Conservation (phyloP, 2,797 vertebrate species). For the Etheostoma perlongum region DNA sequence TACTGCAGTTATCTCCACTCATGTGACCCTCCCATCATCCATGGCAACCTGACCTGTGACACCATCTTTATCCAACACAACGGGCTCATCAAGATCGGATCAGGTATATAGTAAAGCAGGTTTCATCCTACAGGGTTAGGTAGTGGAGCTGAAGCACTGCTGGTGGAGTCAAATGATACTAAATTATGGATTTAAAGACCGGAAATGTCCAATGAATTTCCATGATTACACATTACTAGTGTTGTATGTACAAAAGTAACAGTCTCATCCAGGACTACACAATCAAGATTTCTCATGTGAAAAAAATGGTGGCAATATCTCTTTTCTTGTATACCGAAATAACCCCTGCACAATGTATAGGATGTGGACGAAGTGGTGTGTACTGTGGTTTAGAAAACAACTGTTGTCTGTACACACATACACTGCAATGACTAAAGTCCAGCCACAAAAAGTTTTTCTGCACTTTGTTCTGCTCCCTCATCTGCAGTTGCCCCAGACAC, state of each 20-base stretch:
- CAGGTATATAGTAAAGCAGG: slow-evolving; percentile 84
- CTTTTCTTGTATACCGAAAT: neutral
- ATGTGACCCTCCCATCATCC: slow-evolving; percentile 96
- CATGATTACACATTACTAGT: neutral
- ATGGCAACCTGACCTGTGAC: slow-evolving; percentile 97
- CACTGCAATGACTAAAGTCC: slow-evolving; percentile 2
- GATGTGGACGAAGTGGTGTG: neutral
- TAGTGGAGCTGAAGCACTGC: neutral
- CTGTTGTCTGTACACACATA: neutral
- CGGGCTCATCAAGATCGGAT: slow-evolving; percentile 97
- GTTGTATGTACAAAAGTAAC: neutral
- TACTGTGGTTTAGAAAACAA: slow-evolving; percentile 5
- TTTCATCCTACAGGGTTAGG: slow-evolving; percentile 15
- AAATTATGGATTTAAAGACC: slow-evolving; percentile 32
- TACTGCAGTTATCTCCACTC: slow-evolving; percentile 93
- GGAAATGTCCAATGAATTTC: slow-evolving; percentile 1
- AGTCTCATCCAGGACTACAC: neutral
- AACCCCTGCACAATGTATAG: neutral
- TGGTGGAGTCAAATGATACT: slow-evolving; percentile 35
- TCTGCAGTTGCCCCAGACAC: slow-evolving; percentile 94
- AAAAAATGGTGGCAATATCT: neutral
- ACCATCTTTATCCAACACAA: slow-evolving; percentile 99
- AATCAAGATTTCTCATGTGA: neutral
- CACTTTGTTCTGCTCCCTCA: neutral
- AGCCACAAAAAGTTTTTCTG: slow-evolving; percentile 10